Evolutionary conservation across 2,797 vertebrate genomes (phyloP), one percentile per base, ranked within the genome.

Genomic region (Lagocephalus sceleratus): DNA sequence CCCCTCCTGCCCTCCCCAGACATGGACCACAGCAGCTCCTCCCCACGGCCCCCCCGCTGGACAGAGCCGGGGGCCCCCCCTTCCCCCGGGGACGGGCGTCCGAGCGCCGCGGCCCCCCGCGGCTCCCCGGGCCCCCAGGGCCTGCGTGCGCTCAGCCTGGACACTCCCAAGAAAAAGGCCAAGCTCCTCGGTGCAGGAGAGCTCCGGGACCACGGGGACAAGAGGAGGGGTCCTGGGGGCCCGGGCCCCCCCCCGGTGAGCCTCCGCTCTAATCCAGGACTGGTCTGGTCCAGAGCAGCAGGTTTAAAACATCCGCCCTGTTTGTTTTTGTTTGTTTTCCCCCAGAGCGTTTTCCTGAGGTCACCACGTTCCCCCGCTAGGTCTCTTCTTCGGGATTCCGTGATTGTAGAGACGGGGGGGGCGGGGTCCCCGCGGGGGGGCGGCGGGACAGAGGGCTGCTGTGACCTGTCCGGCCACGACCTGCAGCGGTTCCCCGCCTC

Each of bases 101-200:
- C 63, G 6, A 47, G 41, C 5, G 17, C 16, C 19, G 32, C 26
- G 5, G 16, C 56, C 14, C 16, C 66, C 16, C 55, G 60, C 32
- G 64, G 63, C 46, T 86, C 88, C 38, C 64, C 78, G n/a, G 79
- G 75, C 29, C 76, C 82, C 1, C 65, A 29, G 0, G 46, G 46
- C 11, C 40, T 89, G 14, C 65, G 57, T n/a, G 57, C 57, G 2
- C 48, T 89, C 12, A 74, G 70, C 57, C 74, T 90, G 26, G 39
- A 68, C 48, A 87, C 83, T 5, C 87, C 89, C 12, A 86, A 87
- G 61, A 81, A 82, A 64, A 85, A 73, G 62, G 54, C 60, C 0
- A 57, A 45, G 19, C 39, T 38, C 8, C 20, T 71, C 1, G 3
- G 14, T 54, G 66, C 58, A 59, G 63, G 12, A 1, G n/a, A 3